A percentile compares a stretch with the other conserved stretches of the same genome.
phyloP scores from a whole-genome alignment of 2,113 vertebrate genomes.

The Oncorhynchus masou region DNA sequence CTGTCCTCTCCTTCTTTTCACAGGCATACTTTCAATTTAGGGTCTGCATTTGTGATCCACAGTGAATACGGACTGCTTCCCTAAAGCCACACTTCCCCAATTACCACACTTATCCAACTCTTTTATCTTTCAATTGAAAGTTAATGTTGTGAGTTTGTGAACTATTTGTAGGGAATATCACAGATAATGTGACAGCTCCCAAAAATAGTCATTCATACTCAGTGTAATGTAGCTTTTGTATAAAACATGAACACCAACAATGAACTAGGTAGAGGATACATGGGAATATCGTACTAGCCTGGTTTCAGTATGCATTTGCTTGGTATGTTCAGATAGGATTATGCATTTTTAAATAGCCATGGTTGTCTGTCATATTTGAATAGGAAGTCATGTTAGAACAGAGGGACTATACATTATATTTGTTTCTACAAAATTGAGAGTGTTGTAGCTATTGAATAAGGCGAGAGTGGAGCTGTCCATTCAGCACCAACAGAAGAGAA shows the following conservation, averaged over 20 bases:
- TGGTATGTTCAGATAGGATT: too few species aligned
- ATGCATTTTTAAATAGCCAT: too few species aligned
- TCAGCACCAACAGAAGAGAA: too few species aligned
- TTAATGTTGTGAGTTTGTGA: background rate
- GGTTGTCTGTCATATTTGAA: too few species aligned
- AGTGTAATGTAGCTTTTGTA: conserved; percentile 4
- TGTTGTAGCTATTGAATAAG: too few species aligned
- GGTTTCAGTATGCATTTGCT: too few species aligned
- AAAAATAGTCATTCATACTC: conserved; percentile 25
- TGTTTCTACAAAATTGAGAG: too few species aligned
- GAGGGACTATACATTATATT: too few species aligned
- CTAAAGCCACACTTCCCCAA: conserved; percentile 30
- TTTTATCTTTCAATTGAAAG: conserved; percentile 23
- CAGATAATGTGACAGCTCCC: conserved; percentile 13
- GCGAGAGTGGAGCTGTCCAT: too few species aligned
- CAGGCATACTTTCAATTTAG: conserved; percentile 57
- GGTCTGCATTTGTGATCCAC: conserved; percentile 63
- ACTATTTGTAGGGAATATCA: background rate
- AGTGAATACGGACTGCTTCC: conserved; percentile 35
- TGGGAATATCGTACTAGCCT: too few species aligned
- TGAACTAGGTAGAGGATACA: conserved; percentile 53
- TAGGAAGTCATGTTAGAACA: too few species aligned
- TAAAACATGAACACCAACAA: conserved; percentile 34
- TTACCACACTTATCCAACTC: conserved; percentile 39
- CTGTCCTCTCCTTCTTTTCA: conserved; percentile 35